Evolutionary conservation across 2,113 vertebrate genomes (phyloP).

Genomic region (Aptenodytes forsteri): DNA sequence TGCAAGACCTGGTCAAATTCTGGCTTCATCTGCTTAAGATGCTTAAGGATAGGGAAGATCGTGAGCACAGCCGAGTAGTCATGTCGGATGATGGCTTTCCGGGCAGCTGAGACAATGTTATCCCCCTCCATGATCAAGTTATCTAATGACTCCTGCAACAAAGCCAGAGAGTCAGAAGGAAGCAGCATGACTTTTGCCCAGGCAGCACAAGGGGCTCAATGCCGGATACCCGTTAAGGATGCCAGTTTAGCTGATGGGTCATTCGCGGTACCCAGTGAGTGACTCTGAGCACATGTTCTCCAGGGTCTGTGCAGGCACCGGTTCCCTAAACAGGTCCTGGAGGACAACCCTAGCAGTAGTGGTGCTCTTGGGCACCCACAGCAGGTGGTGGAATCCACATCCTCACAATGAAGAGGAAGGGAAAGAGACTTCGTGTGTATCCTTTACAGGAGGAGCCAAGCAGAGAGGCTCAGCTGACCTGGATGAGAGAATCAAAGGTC

Average conservation of each 20-base stretch:
- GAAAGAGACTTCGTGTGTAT: background rate
- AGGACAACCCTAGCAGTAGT: background rate
- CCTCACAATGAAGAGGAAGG: background rate
- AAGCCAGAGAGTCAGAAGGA: background rate
- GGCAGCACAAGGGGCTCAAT: background rate
- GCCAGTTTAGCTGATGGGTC: background rate
- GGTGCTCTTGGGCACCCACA: background rate
- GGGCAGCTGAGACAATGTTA: slow-evolving; percentile 90
- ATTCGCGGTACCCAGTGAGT: background rate
- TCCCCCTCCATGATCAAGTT: slow-evolving; percentile 96
- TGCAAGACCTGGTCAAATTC: slow-evolving; percentile 95
- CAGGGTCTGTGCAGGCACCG: background rate
- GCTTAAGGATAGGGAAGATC: slow-evolving; percentile 94
- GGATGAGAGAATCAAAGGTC: slow-evolving; percentile 97
- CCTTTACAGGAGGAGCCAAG: background rate
- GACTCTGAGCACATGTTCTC: background rate
- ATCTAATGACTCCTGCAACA: slow-evolving; percentile 89
- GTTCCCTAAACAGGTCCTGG: background rate
- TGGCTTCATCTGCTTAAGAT: slow-evolving; percentile 94
- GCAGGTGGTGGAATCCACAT: background rate
- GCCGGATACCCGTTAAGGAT: background rate
- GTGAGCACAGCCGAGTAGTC: slow-evolving; percentile 96
- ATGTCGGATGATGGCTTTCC: slow-evolving; percentile 89
- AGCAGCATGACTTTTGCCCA: background rate
- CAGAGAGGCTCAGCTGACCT: slow-evolving; percentile 74